Conservation (phyloP, 2,797 vertebrate genomes). For the Otolemur crassicaudatus region DNA sequence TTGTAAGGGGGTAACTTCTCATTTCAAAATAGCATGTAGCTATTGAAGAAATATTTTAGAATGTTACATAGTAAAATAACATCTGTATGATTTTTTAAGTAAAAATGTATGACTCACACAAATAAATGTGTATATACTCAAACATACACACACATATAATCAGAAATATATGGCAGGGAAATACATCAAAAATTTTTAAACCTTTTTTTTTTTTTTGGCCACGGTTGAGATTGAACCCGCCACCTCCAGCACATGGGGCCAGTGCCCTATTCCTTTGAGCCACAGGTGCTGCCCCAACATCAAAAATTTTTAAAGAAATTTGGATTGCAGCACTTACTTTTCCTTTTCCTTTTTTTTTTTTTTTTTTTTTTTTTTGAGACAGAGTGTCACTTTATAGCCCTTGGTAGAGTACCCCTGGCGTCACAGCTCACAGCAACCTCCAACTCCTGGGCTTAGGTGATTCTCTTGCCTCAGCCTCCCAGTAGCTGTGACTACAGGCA, state of each 20-base stretch:
- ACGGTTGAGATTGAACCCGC: too few species aligned
- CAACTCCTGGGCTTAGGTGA: too few species aligned
- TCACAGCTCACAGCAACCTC: too few species aligned
- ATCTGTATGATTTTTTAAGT: not conserved
- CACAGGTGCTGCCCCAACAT: too few species aligned
- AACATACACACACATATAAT: not conserved
- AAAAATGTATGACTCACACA: not conserved
- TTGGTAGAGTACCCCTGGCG: too few species aligned
- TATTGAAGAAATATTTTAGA: constrained; percentile 25
- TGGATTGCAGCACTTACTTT: not conserved
- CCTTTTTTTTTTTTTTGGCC: not conserved
- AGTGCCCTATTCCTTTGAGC: too few species aligned
- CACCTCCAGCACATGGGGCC: too few species aligned
- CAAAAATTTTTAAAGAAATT: not conserved
- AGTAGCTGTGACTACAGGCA: too few species aligned
- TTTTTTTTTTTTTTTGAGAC: too few species aligned
- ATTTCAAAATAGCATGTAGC: not conserved
- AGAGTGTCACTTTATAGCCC: too few species aligned
- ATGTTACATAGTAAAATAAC: not conserved
- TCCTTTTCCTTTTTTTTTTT: not conserved
- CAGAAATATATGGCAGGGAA: not conserved
- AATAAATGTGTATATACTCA: not conserved
- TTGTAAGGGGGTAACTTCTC: not conserved
- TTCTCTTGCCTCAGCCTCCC: too few species aligned
- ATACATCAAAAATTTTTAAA: not conserved